Percentiles rank a stretch among this genome's conserved stretches.
These are phyloP conservation scores for Darevskia mixta DNA, from an alignment of 2,797 vertebrate genomes.

Conservation along the genomic window DNA sequence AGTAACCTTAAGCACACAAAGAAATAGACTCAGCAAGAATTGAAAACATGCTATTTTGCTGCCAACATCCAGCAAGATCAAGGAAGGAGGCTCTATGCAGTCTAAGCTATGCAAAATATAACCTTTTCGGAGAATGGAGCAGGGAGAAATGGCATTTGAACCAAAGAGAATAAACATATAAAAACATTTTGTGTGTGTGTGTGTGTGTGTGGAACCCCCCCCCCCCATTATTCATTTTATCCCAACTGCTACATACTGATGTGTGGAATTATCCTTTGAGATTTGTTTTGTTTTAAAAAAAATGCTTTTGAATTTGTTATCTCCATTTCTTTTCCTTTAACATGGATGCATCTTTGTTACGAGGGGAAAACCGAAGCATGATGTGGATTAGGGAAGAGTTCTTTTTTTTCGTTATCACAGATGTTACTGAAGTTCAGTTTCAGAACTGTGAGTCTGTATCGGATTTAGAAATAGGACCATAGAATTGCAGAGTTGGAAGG, in stretches of 20 bases:
- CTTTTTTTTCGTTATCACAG: neutral
- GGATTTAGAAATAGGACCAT: neutral
- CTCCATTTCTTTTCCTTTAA: neutral
- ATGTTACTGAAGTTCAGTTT: neutral
- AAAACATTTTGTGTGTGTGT: neutral
- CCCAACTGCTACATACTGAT: neutral
- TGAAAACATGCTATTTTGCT: conserved; percentile 34
- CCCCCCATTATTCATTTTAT: neutral
- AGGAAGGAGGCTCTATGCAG: rapidly evolving
- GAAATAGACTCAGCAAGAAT: neutral
- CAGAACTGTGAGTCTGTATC: neutral
- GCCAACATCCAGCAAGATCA: conserved; percentile 35
- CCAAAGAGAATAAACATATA: neutral
- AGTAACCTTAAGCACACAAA: conserved; percentile 73
- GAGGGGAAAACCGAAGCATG: neutral
- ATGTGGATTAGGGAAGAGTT: neutral
- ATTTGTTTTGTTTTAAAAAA: neutral
- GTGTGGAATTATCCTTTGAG: neutral
- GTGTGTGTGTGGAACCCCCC: neutral
- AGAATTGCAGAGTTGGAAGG: no score
- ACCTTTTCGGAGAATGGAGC: conserved; percentile 4
- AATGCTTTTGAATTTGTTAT: neutral
- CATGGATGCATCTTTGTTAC: neutral
- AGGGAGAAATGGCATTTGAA: neutral
- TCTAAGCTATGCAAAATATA: neutral